Conservation (phyloP, 1,140 invertebrate genomes). For the Argopecten irradians region DNA sequence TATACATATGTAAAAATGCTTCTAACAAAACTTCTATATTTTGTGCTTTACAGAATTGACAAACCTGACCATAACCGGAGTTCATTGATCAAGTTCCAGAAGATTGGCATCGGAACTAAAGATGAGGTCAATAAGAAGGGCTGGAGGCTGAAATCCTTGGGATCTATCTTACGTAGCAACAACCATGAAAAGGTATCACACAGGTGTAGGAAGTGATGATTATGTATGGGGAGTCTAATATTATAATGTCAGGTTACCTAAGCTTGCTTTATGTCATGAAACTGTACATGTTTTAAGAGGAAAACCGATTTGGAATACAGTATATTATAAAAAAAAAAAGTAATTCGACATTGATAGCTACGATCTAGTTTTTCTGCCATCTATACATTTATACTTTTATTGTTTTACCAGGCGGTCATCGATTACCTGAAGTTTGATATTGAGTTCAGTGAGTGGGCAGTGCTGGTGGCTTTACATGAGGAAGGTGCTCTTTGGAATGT, state of each 20-base stretch:
- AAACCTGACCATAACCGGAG: conserved; percentile 44
- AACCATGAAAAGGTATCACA: conserved; percentile 57
- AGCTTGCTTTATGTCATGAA: too few species aligned
- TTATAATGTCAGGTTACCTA: too few species aligned
- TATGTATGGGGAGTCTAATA: too few species aligned
- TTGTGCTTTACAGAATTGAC: not conserved
- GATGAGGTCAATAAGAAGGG: conserved; percentile 55
- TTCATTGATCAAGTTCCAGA: conserved; percentile 52
- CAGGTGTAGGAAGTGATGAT: too few species aligned
- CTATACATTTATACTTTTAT: conserved; percentile 27
- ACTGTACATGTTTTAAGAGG: too few species aligned
- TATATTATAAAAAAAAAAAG: too few species aligned
- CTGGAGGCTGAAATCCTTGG: conserved; percentile 62
- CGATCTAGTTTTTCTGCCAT: too few species aligned
- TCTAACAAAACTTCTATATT: not conserved
- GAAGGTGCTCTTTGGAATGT: conserved; percentile 60
- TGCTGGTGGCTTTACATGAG: conserved; percentile 47
- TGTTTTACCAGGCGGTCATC: conserved; percentile 50
- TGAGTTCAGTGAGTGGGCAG: conserved; percentile 63
- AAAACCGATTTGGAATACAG: too few species aligned
- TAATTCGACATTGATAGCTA: too few species aligned
- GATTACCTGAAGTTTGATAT: conserved; percentile 68
- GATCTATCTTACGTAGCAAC: conserved; percentile 48
- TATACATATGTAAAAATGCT: too few species aligned
- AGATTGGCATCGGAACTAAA: conserved; percentile 53